Percentiles rank a stretch among this genome's conserved stretches.
phyloP scores from a whole-genome alignment of 2,797 vertebrate genomes.

The Oryzias dopingdopingensis region DNA sequence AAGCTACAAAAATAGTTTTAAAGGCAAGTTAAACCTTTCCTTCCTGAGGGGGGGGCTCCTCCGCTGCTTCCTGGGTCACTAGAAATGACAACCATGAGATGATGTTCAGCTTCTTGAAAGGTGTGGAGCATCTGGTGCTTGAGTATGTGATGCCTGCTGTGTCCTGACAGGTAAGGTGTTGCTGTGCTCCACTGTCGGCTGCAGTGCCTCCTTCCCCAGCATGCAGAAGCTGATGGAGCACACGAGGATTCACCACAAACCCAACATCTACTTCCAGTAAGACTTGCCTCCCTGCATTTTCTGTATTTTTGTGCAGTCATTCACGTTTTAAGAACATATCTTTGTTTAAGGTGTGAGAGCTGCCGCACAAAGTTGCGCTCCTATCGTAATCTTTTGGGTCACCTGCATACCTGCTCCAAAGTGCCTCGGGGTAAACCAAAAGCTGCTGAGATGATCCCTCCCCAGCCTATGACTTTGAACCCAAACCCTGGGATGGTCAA shows the following conservation, averaged over 20 bases:
- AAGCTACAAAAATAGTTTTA: too few relatives aligned
- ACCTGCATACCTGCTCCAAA: slow-evolving; percentile 92
- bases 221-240: slow-evolving; percentile 95
- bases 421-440: slow-evolving; percentile 75
- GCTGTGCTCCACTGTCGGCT: slow-evolving; percentile 82
- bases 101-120: background rate
- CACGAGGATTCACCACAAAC: slow-evolving; percentile 91
- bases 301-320: background rate
- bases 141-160: background rate
- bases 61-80: too few relatives aligned
- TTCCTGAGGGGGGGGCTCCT: too few relatives aligned
- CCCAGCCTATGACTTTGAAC: background rate
- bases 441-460: slow-evolving; percentile 7
- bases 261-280: slow-evolving; percentile 94
- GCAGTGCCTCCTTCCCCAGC: slow-evolving; percentile 82
- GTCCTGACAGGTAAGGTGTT: slow-evolving; percentile 83
- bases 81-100: too few relatives aligned
- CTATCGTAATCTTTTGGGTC: slow-evolving; percentile 90
- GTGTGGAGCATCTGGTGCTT: background rate
- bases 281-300: background rate
- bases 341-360: slow-evolving; percentile 85
- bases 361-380: slow-evolving; percentile 91
- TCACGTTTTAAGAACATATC: background rate
- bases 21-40: too few relatives aligned
- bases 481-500: slow-evolving; percentile 17